Conservation (phyloP, 1,140 invertebrate genomes). For the Lucilia cuprina region DNA sequence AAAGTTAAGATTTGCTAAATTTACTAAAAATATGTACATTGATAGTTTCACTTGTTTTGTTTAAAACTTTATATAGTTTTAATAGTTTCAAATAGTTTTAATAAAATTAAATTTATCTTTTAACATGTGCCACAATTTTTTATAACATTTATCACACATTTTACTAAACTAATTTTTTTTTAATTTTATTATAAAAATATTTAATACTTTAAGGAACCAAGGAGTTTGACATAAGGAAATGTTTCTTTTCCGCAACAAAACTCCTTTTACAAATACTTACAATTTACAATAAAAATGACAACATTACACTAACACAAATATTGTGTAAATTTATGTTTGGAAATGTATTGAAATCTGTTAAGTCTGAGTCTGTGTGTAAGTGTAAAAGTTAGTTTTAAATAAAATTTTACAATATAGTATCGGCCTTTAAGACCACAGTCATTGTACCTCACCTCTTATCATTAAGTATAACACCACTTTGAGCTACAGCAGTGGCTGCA, state of each 20-base stretch:
- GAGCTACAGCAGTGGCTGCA: conserved; percentile 22
- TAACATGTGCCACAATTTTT: background rate
- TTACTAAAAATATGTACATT: too few species aligned
- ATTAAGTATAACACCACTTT: conserved; percentile 43
- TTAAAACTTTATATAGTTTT: too few species aligned
- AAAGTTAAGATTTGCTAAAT: too few species aligned
- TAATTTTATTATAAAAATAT: too few species aligned
- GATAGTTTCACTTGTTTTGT: too few species aligned
- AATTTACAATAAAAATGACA: background rate
- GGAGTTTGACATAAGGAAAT: too few species aligned
- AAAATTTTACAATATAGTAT: conserved; percentile 56
- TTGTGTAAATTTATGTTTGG: background rate
- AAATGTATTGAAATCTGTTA: background rate
- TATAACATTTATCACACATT: too few species aligned
- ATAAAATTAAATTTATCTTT: too few species aligned
- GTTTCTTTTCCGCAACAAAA: too few species aligned
- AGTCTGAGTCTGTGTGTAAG: background rate
- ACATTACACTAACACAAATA: background rate
- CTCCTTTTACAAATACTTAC: background rate
- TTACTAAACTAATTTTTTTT: too few species aligned
- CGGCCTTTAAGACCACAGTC: conserved; percentile 54
- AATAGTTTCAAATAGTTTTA: too few species aligned
- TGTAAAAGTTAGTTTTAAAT: background rate
- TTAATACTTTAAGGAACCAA: too few species aligned
- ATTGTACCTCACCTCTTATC: conserved; percentile 62